Base-by-base conservation (phyloP, 2,888 invertebrate species). In the Ectemnius lituratus region DNA sequence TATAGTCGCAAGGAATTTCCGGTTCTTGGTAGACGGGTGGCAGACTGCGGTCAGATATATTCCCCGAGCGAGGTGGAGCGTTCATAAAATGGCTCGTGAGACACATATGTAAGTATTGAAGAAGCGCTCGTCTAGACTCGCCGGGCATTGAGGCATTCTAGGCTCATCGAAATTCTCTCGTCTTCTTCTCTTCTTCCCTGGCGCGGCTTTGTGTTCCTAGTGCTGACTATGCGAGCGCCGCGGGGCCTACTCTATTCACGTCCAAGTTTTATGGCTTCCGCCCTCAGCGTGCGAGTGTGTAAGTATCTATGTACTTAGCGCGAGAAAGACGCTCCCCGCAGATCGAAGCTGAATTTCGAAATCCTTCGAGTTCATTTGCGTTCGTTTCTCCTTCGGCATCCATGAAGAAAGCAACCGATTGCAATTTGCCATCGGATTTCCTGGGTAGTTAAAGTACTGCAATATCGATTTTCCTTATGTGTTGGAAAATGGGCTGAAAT, bases 221-320 rank as follows among this genome's bases (percentile, higher is more conserved):
- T 11, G 58, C 74, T 66, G 70, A 65, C 73, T 62, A 52, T 28
- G 70, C 52, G 62, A 70, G 70, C 65, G 37, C 74, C 71, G 68
- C 64, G 56, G 72, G 67, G 68, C 66, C 66, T 66, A 65, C 66
- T 73, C 75, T 63, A 75, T 75, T 75, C 70, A 75, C 69, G 72
- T 59, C 62, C 58, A 62, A 63, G 65, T 67, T 73, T 75, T 75
- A 75, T 73, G 69, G 66, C 75, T 75, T 65, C 75, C n/a, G 71
- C 28, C 62, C 59, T 68, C 59, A 18, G 62, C 68, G 16, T 63
- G 4, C 47, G 52, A 27, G 49, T 65, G 28, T 23, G 13, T 56
- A 62, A 27, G 49, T 65, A 45, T 18, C 37, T 37, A 18, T 23
- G 27, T 16, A 52, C 16, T 52, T 14, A 28, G 2, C 60, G 37